Evolutionary conservation across 2,797 vertebrate species (phyloP).

Genomic region (Balearica regulorum): DNA sequence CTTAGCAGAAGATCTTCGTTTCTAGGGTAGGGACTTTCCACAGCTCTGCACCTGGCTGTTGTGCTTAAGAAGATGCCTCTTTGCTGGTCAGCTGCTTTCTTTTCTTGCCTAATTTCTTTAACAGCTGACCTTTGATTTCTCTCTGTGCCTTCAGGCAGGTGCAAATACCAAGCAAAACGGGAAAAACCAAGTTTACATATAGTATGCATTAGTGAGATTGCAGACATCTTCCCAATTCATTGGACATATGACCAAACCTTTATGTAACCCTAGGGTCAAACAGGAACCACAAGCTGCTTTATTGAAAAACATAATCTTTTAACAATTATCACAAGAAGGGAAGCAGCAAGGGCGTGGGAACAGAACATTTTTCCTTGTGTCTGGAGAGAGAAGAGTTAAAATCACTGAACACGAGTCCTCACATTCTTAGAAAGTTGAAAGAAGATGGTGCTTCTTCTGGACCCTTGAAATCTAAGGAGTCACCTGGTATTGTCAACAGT

Average conservation of each 20-base stretch:
- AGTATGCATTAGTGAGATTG: neutral
- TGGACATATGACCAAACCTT: neutral
- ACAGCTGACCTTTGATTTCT: neutral
- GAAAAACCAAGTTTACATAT: neutral
- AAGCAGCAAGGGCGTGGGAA: neutral
- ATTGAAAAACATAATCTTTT: neutral
- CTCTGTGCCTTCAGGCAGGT: neutral
- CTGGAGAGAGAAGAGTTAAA: neutral
- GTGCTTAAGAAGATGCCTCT: neutral
- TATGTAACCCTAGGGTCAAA: neutral
- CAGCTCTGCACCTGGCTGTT: neutral
- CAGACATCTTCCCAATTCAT: neutral
- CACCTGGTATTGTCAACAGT: neutral
- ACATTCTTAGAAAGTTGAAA: neutral
- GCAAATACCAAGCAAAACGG: neutral
- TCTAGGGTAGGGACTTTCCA: neutral
- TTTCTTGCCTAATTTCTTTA: neutral
- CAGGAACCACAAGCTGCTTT: neutral
- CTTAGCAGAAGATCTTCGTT: neutral
- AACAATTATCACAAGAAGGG: neutral
- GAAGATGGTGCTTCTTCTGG: neutral
- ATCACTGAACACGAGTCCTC: neutral
- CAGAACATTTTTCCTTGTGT: neutral
- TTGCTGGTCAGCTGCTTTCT: neutral
- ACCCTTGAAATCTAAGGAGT: neutral